Conservation (phyloP, 64 coral and sea anemone species). For the Astreopora myriophthalma region DNA sequence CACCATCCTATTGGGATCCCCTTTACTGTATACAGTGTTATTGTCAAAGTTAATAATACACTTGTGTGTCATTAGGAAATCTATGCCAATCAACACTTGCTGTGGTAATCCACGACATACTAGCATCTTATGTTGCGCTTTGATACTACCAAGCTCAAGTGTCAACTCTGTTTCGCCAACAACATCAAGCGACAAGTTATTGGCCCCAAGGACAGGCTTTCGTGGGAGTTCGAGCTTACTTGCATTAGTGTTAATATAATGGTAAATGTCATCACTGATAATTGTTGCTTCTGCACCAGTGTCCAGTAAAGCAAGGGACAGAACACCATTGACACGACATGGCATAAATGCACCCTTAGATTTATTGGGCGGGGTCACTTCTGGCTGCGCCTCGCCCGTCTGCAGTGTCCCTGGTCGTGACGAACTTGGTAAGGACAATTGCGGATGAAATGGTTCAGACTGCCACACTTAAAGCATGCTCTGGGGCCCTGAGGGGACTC, state of each 20-base stretch:
- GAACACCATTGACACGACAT: conserved; percentile 3
- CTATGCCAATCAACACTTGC: conserved; percentile 41
- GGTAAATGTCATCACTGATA: conserved; percentile 13
- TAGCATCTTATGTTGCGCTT: neutral
- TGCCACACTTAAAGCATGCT: neutral
- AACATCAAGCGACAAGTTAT: conserved; percentile 19
- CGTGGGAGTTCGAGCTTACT: neutral
- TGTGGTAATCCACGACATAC: conserved; percentile 13
- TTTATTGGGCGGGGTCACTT: conserved; percentile 3
- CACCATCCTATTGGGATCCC: neutral
- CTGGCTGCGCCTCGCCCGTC: neutral
- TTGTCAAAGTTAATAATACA: conserved; percentile 38
- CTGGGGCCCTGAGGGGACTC: neutral
- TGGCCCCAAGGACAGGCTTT: conserved; percentile 1
- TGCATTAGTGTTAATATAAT: neutral
- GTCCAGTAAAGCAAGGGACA: neutral
- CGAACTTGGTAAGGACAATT: neutral
- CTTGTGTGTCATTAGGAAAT: conserved; percentile 41
- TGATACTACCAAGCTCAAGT: neutral
- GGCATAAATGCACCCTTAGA: conserved; percentile 14
- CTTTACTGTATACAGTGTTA: neutral
- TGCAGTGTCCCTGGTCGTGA: neutral
- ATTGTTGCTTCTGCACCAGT: conserved; percentile 27
- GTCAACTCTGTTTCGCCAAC: neutral
- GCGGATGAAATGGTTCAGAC: neutral